phyloP scores from a whole-genome alignment of 92 coral and sea anemone species.

The Palythoa heliodiscus region DNA sequence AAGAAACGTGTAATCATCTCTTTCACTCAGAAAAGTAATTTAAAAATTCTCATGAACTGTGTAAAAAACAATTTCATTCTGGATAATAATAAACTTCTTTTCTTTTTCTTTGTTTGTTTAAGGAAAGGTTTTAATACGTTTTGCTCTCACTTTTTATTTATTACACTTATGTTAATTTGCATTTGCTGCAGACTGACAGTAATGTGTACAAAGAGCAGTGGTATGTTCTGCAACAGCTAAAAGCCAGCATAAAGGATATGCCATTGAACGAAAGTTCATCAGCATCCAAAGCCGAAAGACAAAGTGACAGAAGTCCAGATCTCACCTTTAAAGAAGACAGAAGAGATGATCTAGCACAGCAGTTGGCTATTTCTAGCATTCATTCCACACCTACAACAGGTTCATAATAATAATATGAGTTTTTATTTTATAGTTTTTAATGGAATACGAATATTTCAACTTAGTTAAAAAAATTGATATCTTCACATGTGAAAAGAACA shows the following conservation, averaged over 20 bases:
- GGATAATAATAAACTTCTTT: too few relatives aligned
- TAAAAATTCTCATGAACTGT: too few relatives aligned
- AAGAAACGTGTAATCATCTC: too few relatives aligned
- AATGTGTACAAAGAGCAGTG: constrained; percentile 79
- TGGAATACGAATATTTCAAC: too few relatives aligned
- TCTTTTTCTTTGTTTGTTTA: too few relatives aligned
- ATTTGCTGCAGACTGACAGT: constrained; percentile 15
- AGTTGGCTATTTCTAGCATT: background rate
- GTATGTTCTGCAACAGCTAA: constrained; percentile 80
- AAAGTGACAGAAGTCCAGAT: background rate
- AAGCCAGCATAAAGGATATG: constrained; percentile 79
- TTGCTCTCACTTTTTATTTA: background rate
- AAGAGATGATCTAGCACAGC: background rate
- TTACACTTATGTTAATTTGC: background rate
- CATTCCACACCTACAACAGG: background rate
- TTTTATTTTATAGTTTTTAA: too few relatives aligned
- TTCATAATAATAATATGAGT: background rate
- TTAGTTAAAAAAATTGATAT: too few relatives aligned
- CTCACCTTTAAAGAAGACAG: background rate
- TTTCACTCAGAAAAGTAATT: too few relatives aligned
- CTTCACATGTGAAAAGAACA: too few relatives aligned
- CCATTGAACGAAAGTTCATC: constrained; percentile 58
- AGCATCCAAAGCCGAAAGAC: constrained; percentile 33
- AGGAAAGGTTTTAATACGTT: too few relatives aligned
- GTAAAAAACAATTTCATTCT: too few relatives aligned